These are phyloP conservation scores for Patiria miniata DNA, from an alignment of 35 echinoderm and acorn worm species.

Conservation along the genomic window DNA sequence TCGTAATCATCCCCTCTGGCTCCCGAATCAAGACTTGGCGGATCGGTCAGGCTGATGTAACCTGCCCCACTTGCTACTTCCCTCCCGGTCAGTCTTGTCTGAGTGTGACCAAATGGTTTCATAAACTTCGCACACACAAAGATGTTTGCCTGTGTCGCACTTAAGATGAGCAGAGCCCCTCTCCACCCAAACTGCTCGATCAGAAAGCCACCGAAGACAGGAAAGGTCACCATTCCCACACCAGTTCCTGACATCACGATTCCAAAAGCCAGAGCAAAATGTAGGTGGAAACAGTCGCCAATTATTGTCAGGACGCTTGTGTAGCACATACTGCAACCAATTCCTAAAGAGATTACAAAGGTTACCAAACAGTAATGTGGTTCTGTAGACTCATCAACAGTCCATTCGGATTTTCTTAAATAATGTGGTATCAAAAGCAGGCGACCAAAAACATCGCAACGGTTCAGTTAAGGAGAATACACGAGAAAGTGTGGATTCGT, in stretches of 20 bases:
- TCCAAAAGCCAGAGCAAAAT: conserved; percentile 2
- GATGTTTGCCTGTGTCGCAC: background rate
- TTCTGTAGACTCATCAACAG: too few species aligned
- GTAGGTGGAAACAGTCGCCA: background rate
- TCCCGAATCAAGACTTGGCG: too few species aligned
- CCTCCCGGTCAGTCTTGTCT: too few species aligned
- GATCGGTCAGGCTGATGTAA: too few species aligned
- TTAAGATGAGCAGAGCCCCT: background rate
- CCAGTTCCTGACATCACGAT: background rate
- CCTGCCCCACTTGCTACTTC: too few species aligned
- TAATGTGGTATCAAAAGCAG: too few species aligned
- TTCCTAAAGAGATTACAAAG: background rate
- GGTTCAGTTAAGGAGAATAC: too few species aligned
- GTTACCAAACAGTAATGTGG: too few species aligned
- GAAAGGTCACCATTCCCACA: conserved; percentile 15
- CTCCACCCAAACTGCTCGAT: conserved; percentile 12
- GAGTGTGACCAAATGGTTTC: background rate
- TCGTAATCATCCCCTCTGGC: too few species aligned
- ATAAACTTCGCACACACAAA: conserved; percentile 13
- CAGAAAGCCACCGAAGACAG: background rate
- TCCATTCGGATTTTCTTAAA: too few species aligned
- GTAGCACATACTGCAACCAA: background rate
- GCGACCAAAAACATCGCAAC: too few species aligned
- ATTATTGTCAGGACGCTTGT: background rate
- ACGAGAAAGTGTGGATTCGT: too few species aligned